Evolutionary conservation across 2,113 vertebrate genomes (phyloP), one percentile per base, ranked within the genome.

Genomic region (Stercorarius parasiticus): DNA sequence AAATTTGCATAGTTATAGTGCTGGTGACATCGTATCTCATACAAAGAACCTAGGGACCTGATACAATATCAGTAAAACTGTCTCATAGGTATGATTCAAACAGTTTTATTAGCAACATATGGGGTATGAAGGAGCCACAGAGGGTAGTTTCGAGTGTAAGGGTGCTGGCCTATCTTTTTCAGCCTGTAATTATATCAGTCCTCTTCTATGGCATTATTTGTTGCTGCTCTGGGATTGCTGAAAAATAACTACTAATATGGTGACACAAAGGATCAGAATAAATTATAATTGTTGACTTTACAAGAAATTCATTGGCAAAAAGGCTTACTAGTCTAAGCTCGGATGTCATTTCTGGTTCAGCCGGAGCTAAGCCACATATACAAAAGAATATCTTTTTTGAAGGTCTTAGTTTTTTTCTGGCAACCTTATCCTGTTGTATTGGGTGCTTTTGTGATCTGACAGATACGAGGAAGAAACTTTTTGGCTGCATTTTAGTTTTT

Each of bases 41-140:
- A 74, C 86, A 73, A 97, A 96, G 93, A 98, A 95, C 86, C 86
- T 89, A 79, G 95, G 94, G 95, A 88, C 76, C 82, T 96, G 96
- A 85, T 95, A 97, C 73, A 97, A 86, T 97, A 96, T 97, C 96
- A 98, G 95, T 98, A 96, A 98, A 98, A 97, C 94, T 97, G 96
- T 97, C 97, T 98, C 96, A 88, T 96, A 98, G 98, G 98, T 98
- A 98, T 98, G 96, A 98, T 97, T 98, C 97, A 97, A 96, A 47
- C 94, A 96, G 94, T 98, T 98, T 98, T 98, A 98, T 98, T 98
- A 95, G 96, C 95, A 98, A 96, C 97, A 98, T 98, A 97, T 98
- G 97, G 96, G 94, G 82, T 96, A 95, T 98, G 94, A 97, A 98
- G 95, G 94, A 98, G 96, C 94, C 96, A 97, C 95, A 97, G 97